A percentile compares a stretch with the other conserved stretches of the same genome.
These are phyloP conservation scores for Hypercompe scribonia DNA, from an alignment of 2,888 invertebrate genomes.

Conservation along the genomic window DNA sequence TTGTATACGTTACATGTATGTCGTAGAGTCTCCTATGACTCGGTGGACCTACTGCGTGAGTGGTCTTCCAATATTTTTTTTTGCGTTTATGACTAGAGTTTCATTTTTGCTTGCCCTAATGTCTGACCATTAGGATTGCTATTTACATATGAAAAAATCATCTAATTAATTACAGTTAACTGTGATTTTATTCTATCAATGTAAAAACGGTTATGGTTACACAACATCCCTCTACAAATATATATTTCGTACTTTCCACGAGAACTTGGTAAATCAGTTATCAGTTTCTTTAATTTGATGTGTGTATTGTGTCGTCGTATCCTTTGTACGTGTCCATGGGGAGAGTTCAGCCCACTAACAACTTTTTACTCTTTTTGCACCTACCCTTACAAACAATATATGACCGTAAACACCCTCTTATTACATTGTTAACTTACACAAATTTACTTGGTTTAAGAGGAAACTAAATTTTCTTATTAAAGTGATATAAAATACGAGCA, in stretches of 20 bases:
- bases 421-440: conserved; percentile 4
- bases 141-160: too few species aligned
- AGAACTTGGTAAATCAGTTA: conserved; percentile 10
- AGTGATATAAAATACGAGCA: not conserved
- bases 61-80: too few species aligned
- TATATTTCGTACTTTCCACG: not conserved
- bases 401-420: conserved; percentile 37
- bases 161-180: too few species aligned
- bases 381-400: conserved; percentile 58
- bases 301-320: conserved; percentile 40
- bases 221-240: not conserved
- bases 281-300: conserved; percentile 33
- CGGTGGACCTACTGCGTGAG: too few species aligned
- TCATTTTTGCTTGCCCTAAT: too few species aligned
- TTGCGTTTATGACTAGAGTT: too few species aligned
- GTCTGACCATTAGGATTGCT: too few species aligned
- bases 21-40: too few species aligned
- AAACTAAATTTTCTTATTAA: not conserved
- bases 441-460: not conserved
- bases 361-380: conserved; percentile 53
- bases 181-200: too few species aligned
- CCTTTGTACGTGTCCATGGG: conserved; percentile 33
- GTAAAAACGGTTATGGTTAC: not conserved
- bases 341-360: conserved; percentile 53
- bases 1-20: too few species aligned